These are phyloP conservation scores for Chrysolina americana DNA, from an alignment of 2,888 invertebrate species.

Conservation along the genomic window DNA sequence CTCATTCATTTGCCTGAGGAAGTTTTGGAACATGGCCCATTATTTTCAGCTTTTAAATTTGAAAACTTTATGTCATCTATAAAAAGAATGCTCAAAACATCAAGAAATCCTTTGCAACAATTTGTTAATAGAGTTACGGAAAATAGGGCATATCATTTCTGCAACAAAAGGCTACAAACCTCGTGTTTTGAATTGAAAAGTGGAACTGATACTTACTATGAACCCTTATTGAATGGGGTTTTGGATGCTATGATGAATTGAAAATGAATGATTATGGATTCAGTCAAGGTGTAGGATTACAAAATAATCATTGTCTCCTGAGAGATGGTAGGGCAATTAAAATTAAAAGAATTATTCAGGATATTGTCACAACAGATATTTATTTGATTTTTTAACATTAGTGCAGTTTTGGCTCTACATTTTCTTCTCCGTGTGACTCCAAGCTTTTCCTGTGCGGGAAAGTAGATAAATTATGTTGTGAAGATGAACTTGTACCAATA, in stretches of 20 bases:
- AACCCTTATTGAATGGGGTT: background rate
- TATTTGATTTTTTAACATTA: constrained; percentile 1
- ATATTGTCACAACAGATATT: background rate
- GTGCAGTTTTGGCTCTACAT: background rate
- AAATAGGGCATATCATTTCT: background rate
- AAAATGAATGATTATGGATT: background rate
- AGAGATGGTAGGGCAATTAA: background rate
- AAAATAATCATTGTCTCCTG: constrained; percentile 3
- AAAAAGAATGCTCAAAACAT: background rate
- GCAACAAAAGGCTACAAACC: background rate
- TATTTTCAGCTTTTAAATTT: background rate
- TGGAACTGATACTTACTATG: background rate
- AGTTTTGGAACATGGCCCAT: background rate
- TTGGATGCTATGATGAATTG: background rate
- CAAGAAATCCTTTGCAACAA: background rate
- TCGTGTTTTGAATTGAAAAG: background rate
- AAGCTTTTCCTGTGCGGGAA: background rate
- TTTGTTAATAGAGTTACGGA: background rate
- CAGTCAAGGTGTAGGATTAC: constrained; percentile 2
- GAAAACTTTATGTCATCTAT: background rate
- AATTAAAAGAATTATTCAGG: constrained; percentile 3
- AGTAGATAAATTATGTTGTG: background rate
- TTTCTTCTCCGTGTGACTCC: constrained; percentile 4
- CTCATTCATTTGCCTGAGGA: background rate
- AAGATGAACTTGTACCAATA: background rate